Evolutionary conservation across 2,797 vertebrate species (phyloP).

Genomic region (Rhincodon typus): DNA sequence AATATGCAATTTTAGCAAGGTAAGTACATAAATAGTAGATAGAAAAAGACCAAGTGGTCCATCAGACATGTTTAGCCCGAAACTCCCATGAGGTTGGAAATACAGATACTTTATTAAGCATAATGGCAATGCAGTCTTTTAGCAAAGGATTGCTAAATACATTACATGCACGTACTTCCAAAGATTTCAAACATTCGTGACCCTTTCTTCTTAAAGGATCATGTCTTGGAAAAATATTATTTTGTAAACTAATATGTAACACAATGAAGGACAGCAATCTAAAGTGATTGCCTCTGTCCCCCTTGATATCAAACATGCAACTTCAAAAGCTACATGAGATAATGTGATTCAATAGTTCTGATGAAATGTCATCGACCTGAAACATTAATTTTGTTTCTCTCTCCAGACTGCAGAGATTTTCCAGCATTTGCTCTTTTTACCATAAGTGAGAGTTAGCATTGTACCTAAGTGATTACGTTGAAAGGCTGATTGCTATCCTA

Average conservation of each 20-base stretch:
- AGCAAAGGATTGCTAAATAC: background rate
- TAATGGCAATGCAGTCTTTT: background rate
- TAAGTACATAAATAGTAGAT: background rate
- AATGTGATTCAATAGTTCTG: too few relatives aligned
- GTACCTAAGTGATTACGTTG: background rate
- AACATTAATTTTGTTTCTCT: background rate
- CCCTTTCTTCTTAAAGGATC: background rate
- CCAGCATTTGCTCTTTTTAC: background rate
- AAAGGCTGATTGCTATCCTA: background rate
- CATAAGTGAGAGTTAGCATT: background rate
- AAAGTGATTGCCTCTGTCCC: background rate
- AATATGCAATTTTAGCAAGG: background rate
- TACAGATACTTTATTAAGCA: background rate
- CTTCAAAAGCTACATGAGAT: background rate
- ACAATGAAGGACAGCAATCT: background rate
- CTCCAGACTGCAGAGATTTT: background rate
- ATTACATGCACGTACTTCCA: background rate
- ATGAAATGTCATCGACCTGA: background rate
- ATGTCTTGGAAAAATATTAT: background rate
- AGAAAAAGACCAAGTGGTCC: background rate
- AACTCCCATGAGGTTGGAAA: background rate
- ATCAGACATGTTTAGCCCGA: background rate
- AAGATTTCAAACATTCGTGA: background rate
- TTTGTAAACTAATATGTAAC: background rate
- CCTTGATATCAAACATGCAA: background rate